Evolutionary conservation across 2,113 vertebrate genomes (phyloP), one percentile per base, ranked within the genome.

Genomic region (Axis porcinus): DNA sequence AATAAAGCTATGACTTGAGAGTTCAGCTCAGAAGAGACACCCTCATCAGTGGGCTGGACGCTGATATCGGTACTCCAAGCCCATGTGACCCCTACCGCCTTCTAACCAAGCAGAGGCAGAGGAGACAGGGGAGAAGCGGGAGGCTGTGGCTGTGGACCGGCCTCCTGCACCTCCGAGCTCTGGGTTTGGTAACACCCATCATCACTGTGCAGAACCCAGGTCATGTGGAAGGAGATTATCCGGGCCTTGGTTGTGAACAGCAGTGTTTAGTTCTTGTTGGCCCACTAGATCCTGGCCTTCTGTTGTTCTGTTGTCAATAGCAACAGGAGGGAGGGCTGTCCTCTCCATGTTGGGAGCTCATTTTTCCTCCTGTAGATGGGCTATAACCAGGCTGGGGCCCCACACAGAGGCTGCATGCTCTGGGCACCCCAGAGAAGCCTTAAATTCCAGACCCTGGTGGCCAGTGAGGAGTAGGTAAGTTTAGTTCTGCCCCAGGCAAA

Each of bases 231-330:
- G 91, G 52, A 94, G 55, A 86, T 74, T 62, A 92, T n/a, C 90
- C 36, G 57, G 70, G 84, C 45, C n/a, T 76, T 67, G 62, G 17
- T 55, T 55, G 60, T 86, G 67, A 86, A 67, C 17, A 47, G 60
- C 57, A 33, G 14, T 92, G 11, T 82, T 97, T 87, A 88, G 84
- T 92, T 94, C 70, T 58, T n/a, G 45, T 27, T 27, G 23, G 79
- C 52, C n/a, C 86, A 70, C 64, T 93, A 40, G 88, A 67, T 97
- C 52, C 21, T 95, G n/a, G 17, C 74, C 78, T 47, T 88, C 52
- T 96, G 58, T 94, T 86, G 55, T 54, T 96, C 70, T 89, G 64
- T 76, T 90, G 88, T 85, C 23, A 92, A 64, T 27, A 92, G 94
- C 23, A 92, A 84, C 16, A 76, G 64, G 19, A 94, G 52, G 55